phyloP scores from a whole-genome alignment of 1,140 invertebrate species.

The Pseudomyrmex gracilis region DNA sequence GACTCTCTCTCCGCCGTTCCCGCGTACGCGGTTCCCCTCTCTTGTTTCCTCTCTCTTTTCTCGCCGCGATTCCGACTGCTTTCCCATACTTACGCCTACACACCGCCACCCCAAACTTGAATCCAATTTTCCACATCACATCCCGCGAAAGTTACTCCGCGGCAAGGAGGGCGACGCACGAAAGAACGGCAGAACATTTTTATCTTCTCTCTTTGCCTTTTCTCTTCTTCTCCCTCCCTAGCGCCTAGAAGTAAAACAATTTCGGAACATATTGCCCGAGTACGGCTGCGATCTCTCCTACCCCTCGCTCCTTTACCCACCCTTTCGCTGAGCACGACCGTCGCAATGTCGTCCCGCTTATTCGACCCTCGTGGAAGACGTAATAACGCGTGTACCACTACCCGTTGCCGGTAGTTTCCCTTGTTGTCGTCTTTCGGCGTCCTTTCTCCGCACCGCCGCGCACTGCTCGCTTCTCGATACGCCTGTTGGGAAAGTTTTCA shows the following conservation, averaged over 20 bases:
- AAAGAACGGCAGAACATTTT: slow-evolving; percentile 71
- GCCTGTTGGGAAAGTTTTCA: neutral
- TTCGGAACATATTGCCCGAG: slow-evolving; percentile 79
- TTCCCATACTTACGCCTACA: slow-evolving; percentile 58
- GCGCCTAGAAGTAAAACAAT: slow-evolving; percentile 78
- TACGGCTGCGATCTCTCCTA: slow-evolving; percentile 39
- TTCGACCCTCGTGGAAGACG: slow-evolving; percentile 67
- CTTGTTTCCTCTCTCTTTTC: slow-evolving; percentile 31
- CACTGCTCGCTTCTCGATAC: slow-evolving; percentile 2
- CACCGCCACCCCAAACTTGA: slow-evolving; percentile 77
- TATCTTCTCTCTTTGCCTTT: slow-evolving; percentile 68
- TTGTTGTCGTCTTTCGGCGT: slow-evolving; percentile 14
- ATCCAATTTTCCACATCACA: slow-evolving; percentile 82
- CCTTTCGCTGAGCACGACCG: slow-evolving; percentile 33
- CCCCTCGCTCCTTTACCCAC: neutral
- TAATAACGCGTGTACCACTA: slow-evolving; percentile 75
- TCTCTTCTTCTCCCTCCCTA: neutral
- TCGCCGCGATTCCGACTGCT: neutral
- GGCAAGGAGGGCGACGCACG: slow-evolving; percentile 68
- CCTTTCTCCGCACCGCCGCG: neutral
- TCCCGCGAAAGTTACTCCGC: slow-evolving; percentile 80
- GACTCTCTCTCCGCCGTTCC: neutral
- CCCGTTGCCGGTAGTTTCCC: slow-evolving; percentile 17
- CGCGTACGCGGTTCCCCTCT: neutral
- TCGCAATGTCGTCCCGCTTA: slow-evolving; percentile 38